phyloP scores from a whole-genome alignment of 2,888 invertebrate genomes.

The Oegoconia quadripuncta region DNA sequence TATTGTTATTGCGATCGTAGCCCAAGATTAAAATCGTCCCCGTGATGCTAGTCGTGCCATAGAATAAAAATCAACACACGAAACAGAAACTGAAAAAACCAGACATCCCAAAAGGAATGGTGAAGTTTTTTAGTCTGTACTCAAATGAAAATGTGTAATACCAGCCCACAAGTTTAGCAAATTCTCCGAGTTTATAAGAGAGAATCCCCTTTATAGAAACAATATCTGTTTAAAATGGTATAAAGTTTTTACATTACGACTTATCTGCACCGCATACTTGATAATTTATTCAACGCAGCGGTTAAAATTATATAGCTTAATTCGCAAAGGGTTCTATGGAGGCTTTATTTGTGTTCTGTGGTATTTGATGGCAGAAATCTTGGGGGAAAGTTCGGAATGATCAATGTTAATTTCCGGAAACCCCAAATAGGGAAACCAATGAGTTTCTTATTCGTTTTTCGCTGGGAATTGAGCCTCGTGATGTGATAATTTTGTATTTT shows the following conservation, averaged over 20 bases:
- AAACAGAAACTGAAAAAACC: not conserved
- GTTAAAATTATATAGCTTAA: constrained; percentile 21
- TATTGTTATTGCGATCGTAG: constrained; percentile 28
- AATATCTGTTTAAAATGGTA: constrained; percentile 35
- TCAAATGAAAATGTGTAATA: constrained; percentile 6
- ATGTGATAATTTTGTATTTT: too few species aligned
- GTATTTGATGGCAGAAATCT: constrained; percentile 3
- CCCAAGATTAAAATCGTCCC: constrained; percentile 30
- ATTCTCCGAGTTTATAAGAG: constrained; percentile 34
- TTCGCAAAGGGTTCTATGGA: constrained; percentile 14
- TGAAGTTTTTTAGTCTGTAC: constrained; percentile 5
- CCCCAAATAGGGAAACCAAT: too few species aligned
- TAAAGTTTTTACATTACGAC: constrained; percentile 40
- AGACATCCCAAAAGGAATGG: not conserved
- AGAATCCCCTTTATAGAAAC: constrained; percentile 32
- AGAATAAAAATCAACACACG: constrained; percentile 3
- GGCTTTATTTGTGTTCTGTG: constrained; percentile 13
- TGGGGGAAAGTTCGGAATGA: constrained; percentile 1
- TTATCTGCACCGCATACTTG: constrained; percentile 33
- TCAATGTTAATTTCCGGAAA: constrained; percentile 1
- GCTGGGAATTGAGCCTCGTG: too few species aligned
- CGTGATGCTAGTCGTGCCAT: constrained; percentile 9
- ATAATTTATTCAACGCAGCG: constrained; percentile 41
- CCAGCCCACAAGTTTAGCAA: constrained; percentile 28
- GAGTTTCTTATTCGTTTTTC: constrained; percentile 1